Evolutionary conservation across 2,113 vertebrate genomes (phyloP).

Genomic region (Macrotus californicus): DNA sequence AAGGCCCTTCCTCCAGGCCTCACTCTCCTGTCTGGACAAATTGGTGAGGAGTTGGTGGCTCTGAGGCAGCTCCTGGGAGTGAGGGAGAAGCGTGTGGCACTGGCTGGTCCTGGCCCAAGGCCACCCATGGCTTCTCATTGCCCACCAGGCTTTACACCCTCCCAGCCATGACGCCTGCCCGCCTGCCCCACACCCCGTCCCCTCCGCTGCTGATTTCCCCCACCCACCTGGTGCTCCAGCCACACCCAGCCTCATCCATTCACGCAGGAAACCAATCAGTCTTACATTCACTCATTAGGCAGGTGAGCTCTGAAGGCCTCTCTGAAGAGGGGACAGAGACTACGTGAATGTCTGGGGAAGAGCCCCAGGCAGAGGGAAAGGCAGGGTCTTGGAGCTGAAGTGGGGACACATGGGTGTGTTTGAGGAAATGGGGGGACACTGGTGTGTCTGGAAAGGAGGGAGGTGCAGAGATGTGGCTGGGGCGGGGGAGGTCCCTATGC

Average conservation of each 20-base stretch:
- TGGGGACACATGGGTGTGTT: background rate
- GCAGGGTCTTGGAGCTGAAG: background rate
- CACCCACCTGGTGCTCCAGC: background rate
- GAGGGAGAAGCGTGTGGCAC: background rate
- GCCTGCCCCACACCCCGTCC: fast-evolving
- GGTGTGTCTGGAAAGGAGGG: background rate
- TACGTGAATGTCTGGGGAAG: background rate
- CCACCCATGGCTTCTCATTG: background rate
- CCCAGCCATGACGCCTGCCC: fast-evolving
- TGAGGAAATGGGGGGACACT: no score
- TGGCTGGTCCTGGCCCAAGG: no score
- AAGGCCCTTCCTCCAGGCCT: background rate
- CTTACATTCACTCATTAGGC: background rate
- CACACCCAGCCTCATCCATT: background rate
- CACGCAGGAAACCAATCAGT: background rate
- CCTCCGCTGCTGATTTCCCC: background rate
- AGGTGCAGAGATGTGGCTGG: no score
- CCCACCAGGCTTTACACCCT: background rate
- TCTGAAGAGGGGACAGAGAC: background rate
- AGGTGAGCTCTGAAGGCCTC: background rate
- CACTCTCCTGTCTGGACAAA: background rate
- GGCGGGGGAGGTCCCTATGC: fast-evolving
- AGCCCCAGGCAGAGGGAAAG: background rate
- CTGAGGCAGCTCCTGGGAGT: background rate
- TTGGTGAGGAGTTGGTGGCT: background rate